These are phyloP conservation scores for Notolepis coatsorum DNA, from an alignment of 2,797 vertebrate species.

Conservation along the genomic window DNA sequence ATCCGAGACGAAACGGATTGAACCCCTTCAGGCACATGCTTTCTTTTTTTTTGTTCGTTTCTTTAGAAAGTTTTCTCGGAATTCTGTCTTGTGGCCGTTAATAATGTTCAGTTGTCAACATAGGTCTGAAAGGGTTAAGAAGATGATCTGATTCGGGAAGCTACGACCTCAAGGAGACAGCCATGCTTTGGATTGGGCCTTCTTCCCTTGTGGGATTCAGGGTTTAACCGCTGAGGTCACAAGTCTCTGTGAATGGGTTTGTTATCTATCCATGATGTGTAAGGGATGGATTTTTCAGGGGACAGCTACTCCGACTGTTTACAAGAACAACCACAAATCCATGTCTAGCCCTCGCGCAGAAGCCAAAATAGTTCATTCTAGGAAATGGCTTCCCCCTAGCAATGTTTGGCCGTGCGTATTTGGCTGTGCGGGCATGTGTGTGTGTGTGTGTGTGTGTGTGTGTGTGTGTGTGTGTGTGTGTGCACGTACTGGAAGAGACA, in stretches of 20 bases:
- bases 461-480: not conserved
- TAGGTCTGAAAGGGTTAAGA: constrained; percentile 11
- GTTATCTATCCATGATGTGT: constrained; percentile 56
- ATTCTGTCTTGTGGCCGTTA: too few relatives aligned
- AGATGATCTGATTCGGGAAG: constrained; percentile 5
- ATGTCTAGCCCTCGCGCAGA: constrained; percentile 52
- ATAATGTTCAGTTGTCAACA: constrained; percentile 1
- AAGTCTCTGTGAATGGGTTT: constrained; percentile 48
- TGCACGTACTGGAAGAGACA: constrained; percentile 4
- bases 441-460: constrained; percentile 15
- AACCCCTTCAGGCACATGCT: too few relatives aligned
- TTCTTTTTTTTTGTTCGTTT: too few relatives aligned
- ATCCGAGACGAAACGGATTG: too few relatives aligned
- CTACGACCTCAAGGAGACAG: constrained; percentile 19
- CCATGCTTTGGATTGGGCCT: constrained; percentile 15
- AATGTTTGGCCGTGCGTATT: constrained; percentile 12
- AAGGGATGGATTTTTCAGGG: constrained; percentile 42
- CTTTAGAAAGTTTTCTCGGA: too few relatives aligned
- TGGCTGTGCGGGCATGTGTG: too few relatives aligned
- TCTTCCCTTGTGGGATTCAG: constrained; percentile 34
- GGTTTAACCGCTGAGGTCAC: constrained; percentile 42
- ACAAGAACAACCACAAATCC: constrained; percentile 62
- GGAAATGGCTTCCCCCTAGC: constrained; percentile 52
- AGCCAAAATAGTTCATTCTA: constrained; percentile 63
- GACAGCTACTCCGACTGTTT: constrained; percentile 49